Evolutionary conservation across 2,888 invertebrate genomes (phyloP).

Genomic region (Drosophila engyochracea): DNA sequence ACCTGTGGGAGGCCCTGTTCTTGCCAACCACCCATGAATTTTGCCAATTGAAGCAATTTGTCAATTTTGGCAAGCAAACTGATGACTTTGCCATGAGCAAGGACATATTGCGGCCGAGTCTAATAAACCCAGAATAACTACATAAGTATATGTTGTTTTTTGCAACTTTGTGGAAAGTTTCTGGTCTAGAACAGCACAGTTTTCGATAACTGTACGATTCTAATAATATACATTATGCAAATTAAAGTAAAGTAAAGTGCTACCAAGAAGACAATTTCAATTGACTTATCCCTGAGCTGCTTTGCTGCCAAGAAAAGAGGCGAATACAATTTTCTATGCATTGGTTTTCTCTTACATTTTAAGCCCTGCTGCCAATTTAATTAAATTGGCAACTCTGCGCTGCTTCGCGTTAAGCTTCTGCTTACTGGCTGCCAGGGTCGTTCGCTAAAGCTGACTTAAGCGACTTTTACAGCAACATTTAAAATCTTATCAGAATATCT

Average conservation of each 20-base stretch:
- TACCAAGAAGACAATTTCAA: constrained; percentile 1
- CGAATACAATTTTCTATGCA: constrained; percentile 16
- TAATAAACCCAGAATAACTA: constrained; percentile 38
- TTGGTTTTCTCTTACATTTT: constrained; percentile 6
- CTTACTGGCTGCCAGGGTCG: constrained; percentile 9
- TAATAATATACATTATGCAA: constrained; percentile 17
- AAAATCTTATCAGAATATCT: not conserved
- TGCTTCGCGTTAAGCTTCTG: not conserved
- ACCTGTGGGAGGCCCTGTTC: constrained; percentile 30
- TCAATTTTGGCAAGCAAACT: constrained; percentile 47
- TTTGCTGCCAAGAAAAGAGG: constrained; percentile 12
- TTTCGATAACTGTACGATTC: constrained; percentile 4
- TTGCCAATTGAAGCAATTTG: constrained; percentile 48
- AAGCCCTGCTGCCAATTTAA: constrained; percentile 25
- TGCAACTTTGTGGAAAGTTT: not conserved
- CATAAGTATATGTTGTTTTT: not conserved
- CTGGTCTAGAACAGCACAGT: not conserved
- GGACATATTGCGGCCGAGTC: constrained; percentile 40
- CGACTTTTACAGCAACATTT: not conserved
- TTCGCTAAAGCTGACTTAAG: not conserved
- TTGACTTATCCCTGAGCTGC: constrained; percentile 26
- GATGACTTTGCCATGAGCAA: constrained; percentile 32
- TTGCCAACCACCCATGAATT: constrained; percentile 41
- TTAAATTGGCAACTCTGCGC: constrained; percentile 36
- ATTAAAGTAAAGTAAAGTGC: constrained; percentile 5